These are phyloP conservation scores for Struthio camelus DNA, from an alignment of 2,113 vertebrate genomes.

Conservation along the genomic window DNA sequence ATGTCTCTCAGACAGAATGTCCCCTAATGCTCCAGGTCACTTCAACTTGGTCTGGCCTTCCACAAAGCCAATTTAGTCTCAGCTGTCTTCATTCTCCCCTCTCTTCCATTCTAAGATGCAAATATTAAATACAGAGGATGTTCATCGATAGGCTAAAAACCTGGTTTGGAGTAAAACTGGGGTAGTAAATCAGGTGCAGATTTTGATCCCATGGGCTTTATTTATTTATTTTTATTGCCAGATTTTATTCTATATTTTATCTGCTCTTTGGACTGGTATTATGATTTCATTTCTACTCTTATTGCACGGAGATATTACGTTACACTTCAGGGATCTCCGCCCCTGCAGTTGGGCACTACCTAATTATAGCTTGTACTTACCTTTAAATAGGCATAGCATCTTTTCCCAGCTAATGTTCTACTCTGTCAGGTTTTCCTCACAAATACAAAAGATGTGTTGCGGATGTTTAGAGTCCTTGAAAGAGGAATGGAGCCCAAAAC, in stretches of 20 bases:
- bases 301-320: not conserved
- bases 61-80: not conserved
- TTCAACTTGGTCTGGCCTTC: not conserved
- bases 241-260: not conserved
- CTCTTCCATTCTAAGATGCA: not conserved
- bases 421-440: not conserved
- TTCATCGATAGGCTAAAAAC: not conserved
- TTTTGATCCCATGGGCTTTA: not conserved
- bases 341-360: not conserved
- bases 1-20: not conserved
- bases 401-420: not conserved
- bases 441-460: not conserved
- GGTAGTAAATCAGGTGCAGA: not conserved
- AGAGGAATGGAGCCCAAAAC: not conserved
- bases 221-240: not conserved
- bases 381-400: not conserved
- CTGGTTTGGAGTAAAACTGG: not conserved
- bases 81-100: not conserved
- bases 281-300: not conserved
- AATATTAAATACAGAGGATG: not conserved
- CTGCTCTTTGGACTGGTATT: not conserved
- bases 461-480: not conserved
- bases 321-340: conserved; percentile 15
- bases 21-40: not conserved
- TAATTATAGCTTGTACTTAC: not conserved